Conservation (phyloP, 2,888 invertebrate genomes). For the Matsumyia berberina region DNA sequence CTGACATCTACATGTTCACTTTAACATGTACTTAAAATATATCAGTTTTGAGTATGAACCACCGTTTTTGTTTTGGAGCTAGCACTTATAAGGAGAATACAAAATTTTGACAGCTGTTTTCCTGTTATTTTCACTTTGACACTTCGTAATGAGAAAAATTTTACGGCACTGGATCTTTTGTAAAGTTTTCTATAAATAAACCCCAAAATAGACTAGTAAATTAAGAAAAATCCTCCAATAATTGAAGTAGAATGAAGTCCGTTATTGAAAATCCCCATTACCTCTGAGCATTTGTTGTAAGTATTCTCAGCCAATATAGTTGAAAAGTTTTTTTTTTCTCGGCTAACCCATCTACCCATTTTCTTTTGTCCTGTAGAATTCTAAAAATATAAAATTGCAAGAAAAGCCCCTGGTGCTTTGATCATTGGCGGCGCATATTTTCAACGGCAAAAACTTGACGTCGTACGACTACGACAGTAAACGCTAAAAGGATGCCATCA, state of each 20-base stretch:
- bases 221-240: conserved; percentile 21
- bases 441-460: conserved; percentile 23
- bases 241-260: conserved; percentile 43
- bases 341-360: conserved; percentile 54
- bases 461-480: conserved; percentile 20
- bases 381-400: conserved; percentile 66
- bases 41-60: no score
- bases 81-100: conserved; percentile 18
- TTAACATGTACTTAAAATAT: no score
- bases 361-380: conserved; percentile 73
- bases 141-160: conserved; percentile 64
- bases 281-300: conserved; percentile 42
- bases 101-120: conserved; percentile 63
- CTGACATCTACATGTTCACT: no score
- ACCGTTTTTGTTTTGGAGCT: conserved; percentile 9
- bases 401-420: conserved; percentile 39
- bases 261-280: background rate
- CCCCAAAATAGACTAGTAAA: conserved; percentile 30
- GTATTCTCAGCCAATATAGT: conserved; percentile 13
- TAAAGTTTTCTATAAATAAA: conserved; percentile 74
- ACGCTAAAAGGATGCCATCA: conserved; percentile 70
- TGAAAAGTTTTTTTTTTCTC: conserved; percentile 13
- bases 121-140: conserved; percentile 74
- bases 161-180: conserved; percentile 65
- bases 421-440: conserved; percentile 50